Conservation (phyloP, 2,797 vertebrate genomes). For the Danio kyathit region DNA sequence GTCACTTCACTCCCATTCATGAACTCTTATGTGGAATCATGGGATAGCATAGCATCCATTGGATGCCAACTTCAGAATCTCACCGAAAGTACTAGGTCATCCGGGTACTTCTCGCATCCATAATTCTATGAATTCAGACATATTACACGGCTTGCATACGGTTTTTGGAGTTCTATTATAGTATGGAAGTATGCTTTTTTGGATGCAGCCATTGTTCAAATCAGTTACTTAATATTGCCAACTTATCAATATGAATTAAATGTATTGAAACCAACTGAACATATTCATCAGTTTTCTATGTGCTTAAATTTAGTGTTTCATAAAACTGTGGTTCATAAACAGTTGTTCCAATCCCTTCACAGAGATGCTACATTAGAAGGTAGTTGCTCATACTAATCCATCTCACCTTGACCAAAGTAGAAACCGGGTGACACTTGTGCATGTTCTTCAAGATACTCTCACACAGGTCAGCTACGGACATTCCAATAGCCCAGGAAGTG, state of each 20-base stretch:
- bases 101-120: no score
- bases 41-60: no score
- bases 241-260: background rate
- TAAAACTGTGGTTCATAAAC: background rate
- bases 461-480: conserved; percentile 94
- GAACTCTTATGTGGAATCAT: no score
- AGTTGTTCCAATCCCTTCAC: background rate
- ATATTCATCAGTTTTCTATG: background rate
- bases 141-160: no score
- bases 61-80: no score
- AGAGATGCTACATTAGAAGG: background rate
- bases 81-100: no score
- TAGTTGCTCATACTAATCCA: background rate
- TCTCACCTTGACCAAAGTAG: conserved; percentile 92
- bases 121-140: no score
- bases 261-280: background rate
- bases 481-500: conserved; percentile 97
- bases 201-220: no score
- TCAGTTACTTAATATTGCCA: background rate
- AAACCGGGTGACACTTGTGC: conserved; percentile 92
- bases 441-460: conserved; percentile 93
- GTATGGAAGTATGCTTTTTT: no score
- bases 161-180: no score
- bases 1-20: no score
- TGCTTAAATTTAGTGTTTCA: background rate